phyloP scores from a whole-genome alignment of 2,113 vertebrate species.

The Mastomys natalensis region DNA sequence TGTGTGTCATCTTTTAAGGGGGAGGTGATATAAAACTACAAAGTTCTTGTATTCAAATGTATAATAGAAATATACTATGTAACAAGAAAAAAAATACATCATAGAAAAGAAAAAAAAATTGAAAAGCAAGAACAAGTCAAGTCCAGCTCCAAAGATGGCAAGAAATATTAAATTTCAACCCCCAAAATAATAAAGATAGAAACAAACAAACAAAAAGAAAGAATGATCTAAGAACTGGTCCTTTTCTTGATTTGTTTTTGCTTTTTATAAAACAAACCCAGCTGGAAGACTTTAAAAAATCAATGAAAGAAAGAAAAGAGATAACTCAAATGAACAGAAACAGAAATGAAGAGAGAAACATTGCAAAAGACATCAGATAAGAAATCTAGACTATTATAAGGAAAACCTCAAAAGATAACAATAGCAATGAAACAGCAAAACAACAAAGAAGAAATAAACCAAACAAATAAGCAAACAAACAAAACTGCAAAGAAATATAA shows the following conservation, averaged over 20 bases:
- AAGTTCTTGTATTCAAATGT: background rate
- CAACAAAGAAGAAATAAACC: too few species aligned
- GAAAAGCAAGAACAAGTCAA: background rate
- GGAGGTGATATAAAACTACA: background rate
- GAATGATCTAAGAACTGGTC: background rate
- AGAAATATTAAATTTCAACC: background rate
- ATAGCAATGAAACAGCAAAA: background rate
- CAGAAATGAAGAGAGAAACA: background rate
- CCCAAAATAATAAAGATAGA: background rate
- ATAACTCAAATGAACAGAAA: background rate
- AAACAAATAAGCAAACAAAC: background rate
- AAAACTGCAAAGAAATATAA: too few species aligned
- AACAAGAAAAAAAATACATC: background rate
- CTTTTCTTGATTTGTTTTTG: background rate
- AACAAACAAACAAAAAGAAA: background rate
- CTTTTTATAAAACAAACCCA: background rate
- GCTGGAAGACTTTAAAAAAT: background rate
- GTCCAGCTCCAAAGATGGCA: background rate
- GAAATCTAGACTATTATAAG: background rate
- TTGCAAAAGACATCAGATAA: background rate
- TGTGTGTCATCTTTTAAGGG: background rate
- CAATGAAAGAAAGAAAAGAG: background rate
- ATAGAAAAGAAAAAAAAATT: background rate
- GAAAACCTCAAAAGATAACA: background rate
- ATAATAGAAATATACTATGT: background rate